A percentile compares a stretch with the other conserved stretches of the same genome.
Evolutionary conservation across 2,888 invertebrate genomes (phyloP).

Genomic region (Limnephilus marmoratus): DNA sequence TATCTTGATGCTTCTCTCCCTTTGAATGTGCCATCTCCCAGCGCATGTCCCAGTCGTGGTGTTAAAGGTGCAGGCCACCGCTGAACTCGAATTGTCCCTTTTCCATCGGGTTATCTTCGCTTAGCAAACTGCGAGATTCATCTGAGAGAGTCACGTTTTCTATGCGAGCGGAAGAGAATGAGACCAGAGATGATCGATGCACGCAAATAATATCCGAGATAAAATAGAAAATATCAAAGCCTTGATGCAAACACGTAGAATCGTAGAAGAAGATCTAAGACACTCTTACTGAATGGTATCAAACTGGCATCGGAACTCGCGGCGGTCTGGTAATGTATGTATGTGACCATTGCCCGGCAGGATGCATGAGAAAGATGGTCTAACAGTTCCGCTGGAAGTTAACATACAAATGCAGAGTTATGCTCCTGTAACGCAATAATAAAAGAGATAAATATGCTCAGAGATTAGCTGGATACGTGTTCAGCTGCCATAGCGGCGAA

Average conservation of each 20-base stretch:
- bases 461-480: conserved; percentile 24
- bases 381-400: conserved; percentile 18
- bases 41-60: conserved; percentile 10
- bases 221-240: not conserved
- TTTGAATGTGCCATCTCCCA: not conserved
- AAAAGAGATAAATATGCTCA: conserved; percentile 13
- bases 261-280: not conserved
- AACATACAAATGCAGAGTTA: not conserved
- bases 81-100: conserved; percentile 12
- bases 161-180: not conserved
- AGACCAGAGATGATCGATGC: not conserved
- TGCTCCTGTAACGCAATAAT: conserved; percentile 7
- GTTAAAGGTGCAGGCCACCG: conserved; percentile 37
- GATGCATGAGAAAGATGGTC: conserved; percentile 23
- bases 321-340: not conserved
- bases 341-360: conserved; percentile 2
- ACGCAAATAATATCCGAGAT: not conserved
- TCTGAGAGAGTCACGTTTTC: conserved; percentile 41
- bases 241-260: not conserved
- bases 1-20: not conserved
- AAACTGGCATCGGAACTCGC: not conserved
- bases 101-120: conserved; percentile 12
- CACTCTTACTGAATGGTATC: not conserved
- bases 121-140: conserved; percentile 42
- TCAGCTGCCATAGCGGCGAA: not conserved